phyloP scores from a whole-genome alignment of 2,113 vertebrate species.

The Chamaetylas fuelleborni region DNA sequence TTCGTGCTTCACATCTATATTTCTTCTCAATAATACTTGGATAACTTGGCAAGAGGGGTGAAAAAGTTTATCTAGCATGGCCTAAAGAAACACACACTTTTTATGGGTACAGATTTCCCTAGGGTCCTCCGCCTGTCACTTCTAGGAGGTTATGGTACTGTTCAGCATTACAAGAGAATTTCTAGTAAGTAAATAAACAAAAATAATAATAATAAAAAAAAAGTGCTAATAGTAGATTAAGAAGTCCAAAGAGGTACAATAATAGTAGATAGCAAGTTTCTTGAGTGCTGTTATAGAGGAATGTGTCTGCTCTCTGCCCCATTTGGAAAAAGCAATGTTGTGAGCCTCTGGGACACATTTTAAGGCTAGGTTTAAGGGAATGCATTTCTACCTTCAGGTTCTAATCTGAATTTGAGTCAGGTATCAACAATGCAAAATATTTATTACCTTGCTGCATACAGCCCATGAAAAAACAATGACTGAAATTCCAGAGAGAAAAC shows the following conservation, averaged over 20 bases:
- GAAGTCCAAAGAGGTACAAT: background rate
- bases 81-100: background rate
- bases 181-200: background rate
- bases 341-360: background rate
- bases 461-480: background rate
- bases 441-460: background rate
- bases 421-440: background rate
- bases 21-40: background rate
- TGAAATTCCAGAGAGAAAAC: background rate
- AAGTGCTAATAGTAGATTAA: background rate
- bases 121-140: background rate
- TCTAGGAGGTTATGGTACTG: conserved; percentile 5
- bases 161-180: background rate
- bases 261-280: background rate
- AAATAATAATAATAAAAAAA: background rate
- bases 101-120: background rate
- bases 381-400: background rate
- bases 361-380: background rate
- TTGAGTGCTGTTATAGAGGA: background rate
- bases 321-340: background rate
- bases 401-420: background rate
- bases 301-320: background rate
- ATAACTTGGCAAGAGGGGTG: background rate
- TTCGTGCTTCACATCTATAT: background rate
- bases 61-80: background rate